Base-by-base conservation (phyloP, 2,113 vertebrate genomes). In the Austrofundulus limnaeus region DNA sequence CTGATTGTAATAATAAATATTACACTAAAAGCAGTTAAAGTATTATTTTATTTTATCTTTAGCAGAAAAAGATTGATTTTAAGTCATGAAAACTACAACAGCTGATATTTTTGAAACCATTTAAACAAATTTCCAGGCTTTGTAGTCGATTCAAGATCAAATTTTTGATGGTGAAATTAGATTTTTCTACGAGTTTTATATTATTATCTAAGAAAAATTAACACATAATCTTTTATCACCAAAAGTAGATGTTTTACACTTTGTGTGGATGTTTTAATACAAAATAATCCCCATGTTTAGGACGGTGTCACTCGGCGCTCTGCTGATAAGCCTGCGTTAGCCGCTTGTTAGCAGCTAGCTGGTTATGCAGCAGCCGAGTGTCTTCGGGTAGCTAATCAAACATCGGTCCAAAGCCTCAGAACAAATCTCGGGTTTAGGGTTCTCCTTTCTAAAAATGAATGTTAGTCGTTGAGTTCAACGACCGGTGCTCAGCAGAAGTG, bases 301-400 rank as follows among this genome's bases (percentile, higher is more conserved):
- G 13, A 1, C 31, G 79, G 62, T 51, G 4, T 45, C 10, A 1
- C 19, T 85, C 83, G 56, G 41, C 4, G 63, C 28, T 87, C 86
- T 48, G 56, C 46, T 85, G 57, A 17, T 72, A 3, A 51, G 31
- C 71, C 85, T 86, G 71, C 37, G 61, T 25, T 37, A 54, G 51
- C 51, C 59, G 60, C 78, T 77, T 78, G 58, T 69, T 81, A 81
- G 62, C 65, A 28, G 80, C 76, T 87, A 82, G 88, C 81, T 87
- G 73, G 82, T 81, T 85, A 83, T 85, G 85, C 86, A 86, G 83
- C 82, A 89, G 80, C 78, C 42, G 62, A 59, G 60, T 42, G 17
- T 21, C 73, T 67, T 79, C 75, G 66, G 85, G 64, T 77, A 90
- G 78, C 80, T 72, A 78, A 51, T 67, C 4, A 57, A 84, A 66